Base-by-base conservation (phyloP, 2,888 invertebrate genomes). In the Lycaena phlaeas region DNA sequence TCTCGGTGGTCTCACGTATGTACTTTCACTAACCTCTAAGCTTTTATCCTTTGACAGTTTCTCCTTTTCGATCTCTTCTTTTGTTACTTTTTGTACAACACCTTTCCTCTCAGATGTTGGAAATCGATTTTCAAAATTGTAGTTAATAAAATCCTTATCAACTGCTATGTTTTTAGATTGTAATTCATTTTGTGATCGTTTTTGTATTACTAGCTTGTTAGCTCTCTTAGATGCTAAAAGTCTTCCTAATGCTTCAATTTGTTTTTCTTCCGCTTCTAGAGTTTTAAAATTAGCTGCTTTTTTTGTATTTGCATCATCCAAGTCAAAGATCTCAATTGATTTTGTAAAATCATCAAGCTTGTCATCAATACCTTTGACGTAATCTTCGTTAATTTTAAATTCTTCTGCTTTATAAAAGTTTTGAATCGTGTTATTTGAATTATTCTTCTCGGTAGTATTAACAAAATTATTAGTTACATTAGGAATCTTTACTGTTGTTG, bases 171-270 rank as follows among this genome's bases (percentile, higher is more conserved):
- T 72, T 56, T 75, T 75, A 0, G 66, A 45, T 56, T 78, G 76
- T 14, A 84, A 54, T 37, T 82, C 73, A 48, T 79, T 73, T 34
- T 85, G 72, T 0, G 82, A 75, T 15, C 76, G 53, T 47, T 82
- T 84, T 39, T 82, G 79, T 44, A 85, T 25, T 14, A 76, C 57
- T 0, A 85, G 46, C 44, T 77, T 78, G 0, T 71, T 68, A 1
- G 72, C 78, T 17, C 82, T 64, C 39, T 70, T 65, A 0, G 76
- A 68, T 2, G 82, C 82, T 48, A 85, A 40, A 10, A 84, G 57
- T 45, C 85, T 65, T 0, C 85, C 85, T 14, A 85, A 81, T 15
- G 76, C 85, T 57, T 85, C 85, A 27, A 85, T 85, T 50, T 85
- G 85, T 38, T 64, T 68, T 39, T 85, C 85, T 58, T 85, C 85